A percentile compares a stretch with the other conserved stretches of the same genome.
Conservation (phyloP, 2,797 vertebrate genomes). For the Pseudotriccus pelzelni region DNA sequence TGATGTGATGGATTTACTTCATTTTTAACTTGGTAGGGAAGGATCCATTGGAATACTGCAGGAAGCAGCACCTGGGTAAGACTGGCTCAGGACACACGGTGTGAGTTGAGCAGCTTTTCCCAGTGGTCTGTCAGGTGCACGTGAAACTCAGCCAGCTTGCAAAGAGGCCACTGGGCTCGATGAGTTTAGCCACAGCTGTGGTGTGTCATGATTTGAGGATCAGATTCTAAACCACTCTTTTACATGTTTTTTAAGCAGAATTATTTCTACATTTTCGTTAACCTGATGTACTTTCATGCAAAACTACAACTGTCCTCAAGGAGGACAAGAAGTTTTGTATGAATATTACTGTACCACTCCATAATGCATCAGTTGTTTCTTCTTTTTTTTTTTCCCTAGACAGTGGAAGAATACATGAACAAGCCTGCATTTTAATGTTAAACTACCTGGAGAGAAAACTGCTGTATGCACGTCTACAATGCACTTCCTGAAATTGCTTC, state of each 20-base stretch:
- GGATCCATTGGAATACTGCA: neutral
- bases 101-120: neutral
- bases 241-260: neutral
- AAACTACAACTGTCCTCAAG: neutral
- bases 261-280: neutral
- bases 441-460: conserved; percentile 27
- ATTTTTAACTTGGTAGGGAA: neutral
- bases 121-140: neutral
- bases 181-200: neutral
- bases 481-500: conserved; percentile 1
- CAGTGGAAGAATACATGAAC: conserved; percentile 91
- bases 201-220: neutral
- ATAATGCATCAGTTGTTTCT: neutral
- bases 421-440: conserved; percentile 87
- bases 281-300: neutral
- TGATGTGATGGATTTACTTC: neutral
- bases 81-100: neutral
- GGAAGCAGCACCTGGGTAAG: neutral
- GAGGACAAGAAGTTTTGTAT: neutral
- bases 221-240: neutral
- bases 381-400: conserved; percentile 71
- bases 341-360: neutral
- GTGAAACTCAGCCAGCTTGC: neutral
- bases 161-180: neutral
- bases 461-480: neutral